Evolutionary conservation across 1,140 invertebrate species (phyloP), one percentile per base, ranked within the genome.

Genomic region (Zaprionus kolodkinae): DNA sequence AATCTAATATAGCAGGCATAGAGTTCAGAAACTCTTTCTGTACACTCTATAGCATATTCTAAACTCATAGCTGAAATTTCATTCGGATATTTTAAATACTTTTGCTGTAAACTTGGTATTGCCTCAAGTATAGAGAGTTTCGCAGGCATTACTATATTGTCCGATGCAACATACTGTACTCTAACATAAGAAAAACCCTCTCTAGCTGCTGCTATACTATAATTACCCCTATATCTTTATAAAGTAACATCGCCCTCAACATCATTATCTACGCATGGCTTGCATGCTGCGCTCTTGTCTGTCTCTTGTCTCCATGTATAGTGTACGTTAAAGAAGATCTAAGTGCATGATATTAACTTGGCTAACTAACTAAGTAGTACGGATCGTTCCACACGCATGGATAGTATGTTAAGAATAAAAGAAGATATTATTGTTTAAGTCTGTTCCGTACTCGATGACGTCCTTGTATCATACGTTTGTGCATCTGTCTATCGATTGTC

Each of bases 391-490:
- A 7, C 12, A 7, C n/a, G 21, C 12, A 48, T 57, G 64, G 13
- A 43, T 11, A 60, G 27, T 45, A 61, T 3, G 1, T 6, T 45
- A 43, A 38, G 40, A 60, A 25, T 45, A 6, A 10, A 17, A 7
- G 45, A 17, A 7, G 45, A 45, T 45, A 45, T 15, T 45, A 45
- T 9, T 15, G 10, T 4, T n/a, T 21, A 36, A 57, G 15, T 56
- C 12, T 43, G 21, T 60, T 21, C n/a, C 13, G n/a, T n/a, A 15
- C 6, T 15, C 40, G 33, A 59, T 60, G 48, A 52, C 64, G 73
- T 80, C 62, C 64, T 68, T 88, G 79, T 85, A 85, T 7, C 63
- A 80, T 66, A 78, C 65, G 78, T 86, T 79, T 66, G 86, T 88
- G 70, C 72, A 57, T 62, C 54, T 87, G 81, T 88, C 74, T 80